A percentile compares a stretch with the other conserved stretches of the same genome.
Conservation (phyloP, 2,888 invertebrate genomes). For the Lithophane socia region DNA sequence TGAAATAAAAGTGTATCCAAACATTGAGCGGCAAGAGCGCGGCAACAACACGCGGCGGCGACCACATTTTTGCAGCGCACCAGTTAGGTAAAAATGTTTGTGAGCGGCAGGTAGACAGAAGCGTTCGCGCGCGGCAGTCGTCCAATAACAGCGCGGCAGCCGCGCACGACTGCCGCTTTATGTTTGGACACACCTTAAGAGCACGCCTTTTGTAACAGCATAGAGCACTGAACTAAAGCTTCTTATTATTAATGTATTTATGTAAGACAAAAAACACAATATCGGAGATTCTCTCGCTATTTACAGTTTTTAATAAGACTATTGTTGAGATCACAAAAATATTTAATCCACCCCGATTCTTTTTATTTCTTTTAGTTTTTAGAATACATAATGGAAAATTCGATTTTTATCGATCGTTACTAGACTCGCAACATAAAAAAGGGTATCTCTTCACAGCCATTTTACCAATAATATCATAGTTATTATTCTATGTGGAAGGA, state of each 20-base stretch:
- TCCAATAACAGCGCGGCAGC: too few relatives aligned
- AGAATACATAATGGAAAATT: too few relatives aligned
- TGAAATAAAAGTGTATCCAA: neutral
- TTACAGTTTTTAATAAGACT: neutral
- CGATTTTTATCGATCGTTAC: neutral
- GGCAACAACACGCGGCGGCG: too few relatives aligned
- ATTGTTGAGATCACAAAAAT: neutral
- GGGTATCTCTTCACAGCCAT: neutral
- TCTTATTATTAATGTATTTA: neutral
- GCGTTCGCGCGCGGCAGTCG: too few relatives aligned
- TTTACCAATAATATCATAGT: neutral
- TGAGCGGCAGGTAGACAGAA: too few relatives aligned
- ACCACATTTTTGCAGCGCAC: too few relatives aligned
- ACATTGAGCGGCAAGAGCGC: too few relatives aligned
- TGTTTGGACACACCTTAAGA: neutral
- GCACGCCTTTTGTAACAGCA: constrained; percentile 11
- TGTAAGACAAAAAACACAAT: neutral
- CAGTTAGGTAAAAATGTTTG: too few relatives aligned
- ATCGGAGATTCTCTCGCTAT: neutral
- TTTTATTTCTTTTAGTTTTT: neutral
- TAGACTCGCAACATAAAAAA: neutral
- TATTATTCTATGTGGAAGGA: constrained; percentile 56
- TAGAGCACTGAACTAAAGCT: constrained; percentile 6
- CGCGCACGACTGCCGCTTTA: too few relatives aligned
- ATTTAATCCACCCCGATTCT: neutral